Evolutionary conservation across 2,888 invertebrate species (phyloP).

Genomic region (Corbicula japonica): DNA sequence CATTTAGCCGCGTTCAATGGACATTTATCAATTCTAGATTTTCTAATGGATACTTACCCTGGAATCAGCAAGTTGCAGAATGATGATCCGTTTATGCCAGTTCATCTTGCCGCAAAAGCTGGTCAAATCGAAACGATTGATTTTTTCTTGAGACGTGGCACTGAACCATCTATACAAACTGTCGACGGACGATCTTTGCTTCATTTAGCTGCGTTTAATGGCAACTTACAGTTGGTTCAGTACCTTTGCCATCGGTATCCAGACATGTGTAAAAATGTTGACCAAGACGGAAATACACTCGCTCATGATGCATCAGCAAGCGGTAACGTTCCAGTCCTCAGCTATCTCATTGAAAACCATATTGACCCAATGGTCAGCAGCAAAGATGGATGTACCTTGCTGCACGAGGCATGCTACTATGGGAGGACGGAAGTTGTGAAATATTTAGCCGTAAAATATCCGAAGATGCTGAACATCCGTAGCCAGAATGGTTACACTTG

Average conservation of each 20-base stretch:
- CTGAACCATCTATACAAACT: slow-evolving; percentile 30
- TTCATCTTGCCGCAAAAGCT: slow-evolving; percentile 47
- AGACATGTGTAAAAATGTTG: slow-evolving; percentile 32
- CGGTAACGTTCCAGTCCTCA: slow-evolving; percentile 48
- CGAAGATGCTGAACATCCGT: slow-evolving; percentile 31
- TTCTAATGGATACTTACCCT: slow-evolving; percentile 41
- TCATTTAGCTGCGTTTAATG: slow-evolving; percentile 63
- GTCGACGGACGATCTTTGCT: slow-evolving; percentile 57
- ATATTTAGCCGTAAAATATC: slow-evolving; percentile 37
- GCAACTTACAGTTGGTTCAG: slow-evolving; percentile 40
- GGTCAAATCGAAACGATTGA: slow-evolving; percentile 50
- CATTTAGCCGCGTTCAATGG: slow-evolving; percentile 63
- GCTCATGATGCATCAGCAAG: slow-evolving; percentile 65
- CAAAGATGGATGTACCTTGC: slow-evolving; percentile 56
- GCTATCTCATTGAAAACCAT: slow-evolving; percentile 36
- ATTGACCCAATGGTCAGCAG: slow-evolving; percentile 37
- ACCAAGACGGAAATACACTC: slow-evolving; percentile 58
- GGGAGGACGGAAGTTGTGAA: slow-evolving; percentile 42
- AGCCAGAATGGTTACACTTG: slow-evolving; percentile 51
- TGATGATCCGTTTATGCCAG: slow-evolving; percentile 46
- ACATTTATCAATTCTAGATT: slow-evolving; percentile 28
- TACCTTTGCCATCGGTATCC: slow-evolving; percentile 36
- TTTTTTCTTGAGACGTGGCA: slow-evolving; percentile 30
- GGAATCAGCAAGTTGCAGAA: slow-evolving; percentile 39
- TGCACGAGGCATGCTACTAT: slow-evolving; percentile 64